Evolutionary conservation across 2,113 vertebrate species (phyloP).

Genomic region (Zosterops pallidus): DNA sequence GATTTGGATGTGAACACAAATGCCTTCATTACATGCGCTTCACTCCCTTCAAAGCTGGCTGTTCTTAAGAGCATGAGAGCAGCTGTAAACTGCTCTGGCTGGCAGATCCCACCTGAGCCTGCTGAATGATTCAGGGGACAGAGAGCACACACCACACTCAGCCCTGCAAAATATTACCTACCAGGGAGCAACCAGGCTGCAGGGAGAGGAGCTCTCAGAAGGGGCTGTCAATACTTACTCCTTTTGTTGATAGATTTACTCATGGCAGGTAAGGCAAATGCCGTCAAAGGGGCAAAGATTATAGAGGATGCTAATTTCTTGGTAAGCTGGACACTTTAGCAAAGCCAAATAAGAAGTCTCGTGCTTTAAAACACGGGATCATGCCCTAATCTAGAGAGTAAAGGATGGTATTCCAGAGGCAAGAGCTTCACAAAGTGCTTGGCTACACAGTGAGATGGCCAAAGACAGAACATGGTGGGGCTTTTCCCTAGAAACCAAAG

Average conservation of each 20-base stretch:
- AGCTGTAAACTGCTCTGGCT: background rate
- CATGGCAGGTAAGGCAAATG: background rate
- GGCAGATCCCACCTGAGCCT: background rate
- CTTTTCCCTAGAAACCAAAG: background rate
- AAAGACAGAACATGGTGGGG: background rate
- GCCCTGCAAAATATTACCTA: fast-evolving
- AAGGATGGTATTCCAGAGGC: background rate
- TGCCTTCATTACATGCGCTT: background rate
- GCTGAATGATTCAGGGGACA: fast-evolving
- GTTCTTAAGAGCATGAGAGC: background rate
- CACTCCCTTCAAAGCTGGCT: background rate
- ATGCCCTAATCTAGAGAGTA: background rate
- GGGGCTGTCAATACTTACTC: background rate
- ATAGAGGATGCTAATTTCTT: background rate
- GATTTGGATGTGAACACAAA: background rate
- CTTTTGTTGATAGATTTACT: background rate
- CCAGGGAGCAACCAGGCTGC: fast-evolving
- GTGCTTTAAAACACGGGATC: background rate
- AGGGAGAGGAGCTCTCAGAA: background rate
- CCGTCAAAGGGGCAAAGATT: background rate
- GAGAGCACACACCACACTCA: background rate
- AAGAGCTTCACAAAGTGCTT: background rate
- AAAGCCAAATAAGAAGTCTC: background rate
- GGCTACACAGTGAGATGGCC: background rate
- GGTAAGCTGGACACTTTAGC: background rate